Evolutionary conservation across 2,888 invertebrate species (phyloP).

Genomic region (Hedya salicella): DNA sequence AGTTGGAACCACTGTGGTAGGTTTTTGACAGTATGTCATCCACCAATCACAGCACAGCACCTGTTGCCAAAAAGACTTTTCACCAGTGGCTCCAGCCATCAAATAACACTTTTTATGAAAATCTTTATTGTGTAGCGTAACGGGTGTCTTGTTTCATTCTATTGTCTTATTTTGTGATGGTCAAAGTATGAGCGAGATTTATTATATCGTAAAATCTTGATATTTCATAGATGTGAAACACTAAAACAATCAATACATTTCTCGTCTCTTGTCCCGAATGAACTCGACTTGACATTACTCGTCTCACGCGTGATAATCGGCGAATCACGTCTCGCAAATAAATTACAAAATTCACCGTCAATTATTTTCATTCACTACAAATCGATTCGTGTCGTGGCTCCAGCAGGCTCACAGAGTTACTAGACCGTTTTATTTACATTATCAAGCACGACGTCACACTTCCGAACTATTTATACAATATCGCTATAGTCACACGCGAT

Average conservation of each 20-base stretch:
- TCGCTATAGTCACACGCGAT: background rate
- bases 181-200: too few species aligned
- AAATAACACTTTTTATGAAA: too few species aligned
- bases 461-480: background rate
- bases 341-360: constrained; percentile 12
- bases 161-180: too few species aligned
- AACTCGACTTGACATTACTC: constrained; percentile 10
- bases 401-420: background rate
- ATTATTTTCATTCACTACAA: constrained; percentile 3
- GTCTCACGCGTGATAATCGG: constrained; percentile 17
- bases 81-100: too few species aligned
- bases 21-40: too few species aligned
- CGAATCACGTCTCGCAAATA: constrained; percentile 15
- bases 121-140: too few species aligned
- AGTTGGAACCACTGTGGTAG: too few species aligned
- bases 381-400: background rate
- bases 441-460: background rate
- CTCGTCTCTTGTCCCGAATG: constrained; percentile 1
- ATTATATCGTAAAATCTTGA: too few species aligned
- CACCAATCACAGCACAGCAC: too few species aligned
- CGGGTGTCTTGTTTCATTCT: too few species aligned
- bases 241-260: background rate
- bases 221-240: too few species aligned
- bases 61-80: too few species aligned
- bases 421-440: background rate